Conservation (phyloP, 2,113 vertebrate species). For the Pachypanchax playfairii region DNA sequence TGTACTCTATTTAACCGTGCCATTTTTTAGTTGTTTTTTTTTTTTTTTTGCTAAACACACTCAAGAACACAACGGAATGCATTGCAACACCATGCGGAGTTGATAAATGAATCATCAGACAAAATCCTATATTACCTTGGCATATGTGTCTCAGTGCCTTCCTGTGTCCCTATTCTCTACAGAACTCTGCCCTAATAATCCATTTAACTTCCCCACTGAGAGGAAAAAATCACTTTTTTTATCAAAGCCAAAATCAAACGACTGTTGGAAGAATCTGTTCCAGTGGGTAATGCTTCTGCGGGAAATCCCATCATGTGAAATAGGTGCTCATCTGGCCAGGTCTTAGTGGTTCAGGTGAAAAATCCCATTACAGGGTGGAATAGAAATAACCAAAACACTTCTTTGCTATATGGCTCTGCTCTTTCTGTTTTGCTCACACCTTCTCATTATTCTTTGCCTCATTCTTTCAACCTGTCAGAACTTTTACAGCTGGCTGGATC, state of each 20-base stretch:
- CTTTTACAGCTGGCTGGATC: constrained; percentile 55
- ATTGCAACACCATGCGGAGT: constrained; percentile 4
- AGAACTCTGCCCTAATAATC: constrained; percentile 56
- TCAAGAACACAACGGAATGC: constrained; percentile 9
- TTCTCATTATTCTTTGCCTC: constrained; percentile 53
- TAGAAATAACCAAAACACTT: constrained; percentile 64
- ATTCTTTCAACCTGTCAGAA: constrained; percentile 59
- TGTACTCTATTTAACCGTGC: constrained; percentile 6
- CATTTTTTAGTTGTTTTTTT: no score
- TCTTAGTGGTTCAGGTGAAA: constrained; percentile 61
- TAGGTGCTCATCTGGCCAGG: constrained; percentile 55
- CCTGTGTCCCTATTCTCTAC: constrained; percentile 36
- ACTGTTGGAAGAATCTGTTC: constrained; percentile 30
- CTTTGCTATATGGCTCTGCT: constrained; percentile 23
- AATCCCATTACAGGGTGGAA: constrained; percentile 58
- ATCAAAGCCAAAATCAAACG: constrained; percentile 64
- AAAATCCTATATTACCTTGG: constrained; percentile 36
- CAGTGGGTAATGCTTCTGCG: constrained; percentile 45
- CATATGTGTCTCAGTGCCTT: constrained; percentile 19
- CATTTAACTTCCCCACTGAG: constrained; percentile 54
- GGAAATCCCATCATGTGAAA: constrained; percentile 68
- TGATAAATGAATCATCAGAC: constrained; percentile 45
- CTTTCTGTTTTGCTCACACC: constrained; percentile 44
- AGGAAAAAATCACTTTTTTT: constrained; percentile 15
- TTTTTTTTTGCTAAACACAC: constrained; percentile 3